phyloP scores from a whole-genome alignment of 2,797 vertebrate genomes.

The Gobionotothen gibberifrons region DNA sequence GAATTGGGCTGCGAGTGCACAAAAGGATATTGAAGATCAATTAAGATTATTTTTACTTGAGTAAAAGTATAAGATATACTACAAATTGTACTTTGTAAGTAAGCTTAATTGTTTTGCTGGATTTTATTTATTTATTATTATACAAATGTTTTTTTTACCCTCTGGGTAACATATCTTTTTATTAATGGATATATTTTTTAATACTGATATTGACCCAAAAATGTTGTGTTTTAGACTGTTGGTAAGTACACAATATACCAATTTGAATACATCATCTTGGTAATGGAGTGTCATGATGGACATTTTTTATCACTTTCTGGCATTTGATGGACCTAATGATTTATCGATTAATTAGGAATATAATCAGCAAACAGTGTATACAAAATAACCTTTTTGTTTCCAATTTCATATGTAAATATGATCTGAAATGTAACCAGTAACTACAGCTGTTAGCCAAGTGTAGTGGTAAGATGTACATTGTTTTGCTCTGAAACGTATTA shows the following conservation, averaged over 20 bases:
- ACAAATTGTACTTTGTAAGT: background rate
- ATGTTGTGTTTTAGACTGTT: background rate
- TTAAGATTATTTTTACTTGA: background rate
- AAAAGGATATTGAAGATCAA: conserved; percentile 33
- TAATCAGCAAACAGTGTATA: background rate
- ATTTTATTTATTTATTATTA: too few species aligned
- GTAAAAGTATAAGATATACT: background rate
- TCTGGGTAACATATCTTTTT: too few species aligned
- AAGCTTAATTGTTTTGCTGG: background rate
- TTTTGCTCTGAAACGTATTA: background rate
- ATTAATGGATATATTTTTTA: background rate
- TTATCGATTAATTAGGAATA: background rate
- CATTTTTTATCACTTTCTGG: background rate
- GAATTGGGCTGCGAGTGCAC: conserved; percentile 1
- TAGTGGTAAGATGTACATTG: background rate
- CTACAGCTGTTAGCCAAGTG: background rate
- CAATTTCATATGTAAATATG: background rate
- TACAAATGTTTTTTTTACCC: too few species aligned
- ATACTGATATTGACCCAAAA: background rate
- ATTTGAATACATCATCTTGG: background rate
- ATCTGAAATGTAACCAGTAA: background rate
- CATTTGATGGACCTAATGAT: background rate
- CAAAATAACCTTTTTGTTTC: background rate
- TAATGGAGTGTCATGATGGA: too few species aligned
- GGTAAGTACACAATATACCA: background rate